Evolutionary conservation across 2,113 vertebrate species (phyloP).

Genomic region (Seriola dumerili): DNA sequence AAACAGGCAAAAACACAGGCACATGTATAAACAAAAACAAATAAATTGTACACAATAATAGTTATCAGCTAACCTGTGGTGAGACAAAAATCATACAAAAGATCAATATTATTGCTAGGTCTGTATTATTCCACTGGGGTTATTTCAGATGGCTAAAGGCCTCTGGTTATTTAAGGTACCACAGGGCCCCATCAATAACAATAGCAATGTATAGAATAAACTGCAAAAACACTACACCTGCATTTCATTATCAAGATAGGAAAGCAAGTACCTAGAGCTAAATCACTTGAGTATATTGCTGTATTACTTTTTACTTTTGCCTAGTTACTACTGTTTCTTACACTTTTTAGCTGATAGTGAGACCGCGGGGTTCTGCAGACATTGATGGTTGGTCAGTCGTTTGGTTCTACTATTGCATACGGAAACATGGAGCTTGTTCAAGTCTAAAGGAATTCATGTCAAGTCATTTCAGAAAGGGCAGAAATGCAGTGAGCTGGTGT

Average conservation of each 20-base stretch:
- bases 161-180: slow-evolving; percentile 39
- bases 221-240: slow-evolving; percentile 1
- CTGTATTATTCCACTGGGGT: slow-evolving; percentile 28
- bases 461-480: slow-evolving; percentile 6
- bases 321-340: not conserved
- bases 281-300: slow-evolving; percentile 6
- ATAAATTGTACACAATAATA: slow-evolving; percentile 11
- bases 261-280: not conserved
- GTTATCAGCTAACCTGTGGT: slow-evolving; percentile 44
- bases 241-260: slow-evolving; percentile 8
- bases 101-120: slow-evolving; percentile 51
- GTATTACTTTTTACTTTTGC: not conserved
- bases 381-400: not conserved
- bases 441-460: slow-evolving; percentile 9
- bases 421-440: slow-evolving; percentile 5
- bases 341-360: slow-evolving; percentile 9
- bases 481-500: slow-evolving; percentile 6
- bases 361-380: not conserved
- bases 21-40: slow-evolving; percentile 2
- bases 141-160: slow-evolving; percentile 38
- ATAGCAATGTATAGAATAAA: slow-evolving; percentile 1
- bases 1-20: slow-evolving; percentile 2
- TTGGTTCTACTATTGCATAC: not conserved
- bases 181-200: slow-evolving; percentile 5
- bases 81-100: slow-evolving; percentile 42